These are phyloP conservation scores for Congeria kusceri DNA, from an alignment of 2,888 invertebrate genomes.

Conservation along the genomic window DNA sequence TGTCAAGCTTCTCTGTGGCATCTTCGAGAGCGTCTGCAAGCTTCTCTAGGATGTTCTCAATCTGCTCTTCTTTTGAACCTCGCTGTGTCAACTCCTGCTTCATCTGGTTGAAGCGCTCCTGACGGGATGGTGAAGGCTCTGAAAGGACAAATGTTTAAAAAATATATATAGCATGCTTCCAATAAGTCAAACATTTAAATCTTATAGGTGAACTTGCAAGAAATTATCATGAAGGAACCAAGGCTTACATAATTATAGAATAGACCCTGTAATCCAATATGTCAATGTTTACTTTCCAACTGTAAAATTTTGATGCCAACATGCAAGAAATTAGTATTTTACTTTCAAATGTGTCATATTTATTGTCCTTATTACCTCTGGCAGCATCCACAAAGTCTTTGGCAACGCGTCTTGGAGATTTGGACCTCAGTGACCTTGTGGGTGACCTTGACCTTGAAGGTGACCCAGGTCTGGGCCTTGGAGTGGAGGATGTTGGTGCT, in stretches of 20 bases:
- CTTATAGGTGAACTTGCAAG: too few relatives aligned
- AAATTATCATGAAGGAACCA: too few relatives aligned
- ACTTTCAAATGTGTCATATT: too few relatives aligned
- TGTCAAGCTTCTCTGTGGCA: conserved; percentile 93
- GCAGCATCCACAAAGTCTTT: conserved; percentile 55
- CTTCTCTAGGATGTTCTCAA: conserved; percentile 76
- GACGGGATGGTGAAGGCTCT: conserved; percentile 60
- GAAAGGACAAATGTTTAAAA: background rate
- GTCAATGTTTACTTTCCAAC: too few relatives aligned
- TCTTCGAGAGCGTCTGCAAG: conserved; percentile 86
- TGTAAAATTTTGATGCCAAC: too few relatives aligned
- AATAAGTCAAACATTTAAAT: too few relatives aligned
- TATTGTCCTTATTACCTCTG: conserved; percentile 45
- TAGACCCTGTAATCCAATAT: too few relatives aligned
- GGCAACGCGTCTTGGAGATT: conserved; percentile 63
- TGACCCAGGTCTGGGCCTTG: conserved; percentile 30
- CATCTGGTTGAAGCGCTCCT: conserved; percentile 64
- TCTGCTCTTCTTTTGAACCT: conserved; percentile 59
- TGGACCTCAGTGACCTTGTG: conserved; percentile 55
- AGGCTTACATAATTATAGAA: too few relatives aligned
- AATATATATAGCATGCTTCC: too few relatives aligned
- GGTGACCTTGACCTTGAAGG: conserved; percentile 61
- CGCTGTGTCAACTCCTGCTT: conserved; percentile 58
- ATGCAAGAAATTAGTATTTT: too few relatives aligned
- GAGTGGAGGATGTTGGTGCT: conserved; percentile 10